These are phyloP conservation scores for Rhombomys opimus DNA, from an alignment of 2,113 vertebrate species.

Conservation along the genomic window DNA sequence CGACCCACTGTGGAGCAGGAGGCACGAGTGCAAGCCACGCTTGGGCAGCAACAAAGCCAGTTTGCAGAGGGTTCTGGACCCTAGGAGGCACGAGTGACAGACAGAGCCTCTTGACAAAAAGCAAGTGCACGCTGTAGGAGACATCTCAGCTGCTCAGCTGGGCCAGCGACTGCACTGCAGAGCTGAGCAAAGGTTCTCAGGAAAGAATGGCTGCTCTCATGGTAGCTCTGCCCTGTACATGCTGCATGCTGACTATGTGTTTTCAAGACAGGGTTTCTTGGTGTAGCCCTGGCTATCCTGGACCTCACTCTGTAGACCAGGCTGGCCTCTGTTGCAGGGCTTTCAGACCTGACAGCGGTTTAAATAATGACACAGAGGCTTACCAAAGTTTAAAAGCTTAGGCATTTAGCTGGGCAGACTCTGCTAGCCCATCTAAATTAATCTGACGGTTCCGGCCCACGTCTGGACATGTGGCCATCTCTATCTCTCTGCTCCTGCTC, in stretches of 20 bases:
- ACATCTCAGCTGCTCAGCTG: neutral
- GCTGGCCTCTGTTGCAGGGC: neutral
- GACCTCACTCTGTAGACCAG: neutral
- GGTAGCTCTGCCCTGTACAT: neutral
- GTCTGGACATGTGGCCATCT: no score
- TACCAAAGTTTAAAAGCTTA: no score
- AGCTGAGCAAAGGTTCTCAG: neutral
- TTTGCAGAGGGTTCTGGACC: neutral
- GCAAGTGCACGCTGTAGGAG: neutral
- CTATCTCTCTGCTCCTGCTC: no score
- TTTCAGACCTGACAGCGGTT: no score
- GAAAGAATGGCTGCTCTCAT: neutral
- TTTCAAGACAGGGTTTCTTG: neutral
- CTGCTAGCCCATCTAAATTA: no score
- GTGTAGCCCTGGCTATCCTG: neutral
- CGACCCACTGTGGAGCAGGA: neutral
- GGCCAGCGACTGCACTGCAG: neutral
- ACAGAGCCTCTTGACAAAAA: neutral
- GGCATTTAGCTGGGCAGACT: no score
- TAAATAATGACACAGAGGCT: no score
- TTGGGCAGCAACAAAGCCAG: neutral
- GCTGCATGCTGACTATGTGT: accelerated
- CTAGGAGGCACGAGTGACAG: neutral
- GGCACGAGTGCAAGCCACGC: accelerated
- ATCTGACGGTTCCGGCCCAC: no score